phyloP scores from a whole-genome alignment of 2,888 invertebrate species.

The Argyra leucocephala region DNA sequence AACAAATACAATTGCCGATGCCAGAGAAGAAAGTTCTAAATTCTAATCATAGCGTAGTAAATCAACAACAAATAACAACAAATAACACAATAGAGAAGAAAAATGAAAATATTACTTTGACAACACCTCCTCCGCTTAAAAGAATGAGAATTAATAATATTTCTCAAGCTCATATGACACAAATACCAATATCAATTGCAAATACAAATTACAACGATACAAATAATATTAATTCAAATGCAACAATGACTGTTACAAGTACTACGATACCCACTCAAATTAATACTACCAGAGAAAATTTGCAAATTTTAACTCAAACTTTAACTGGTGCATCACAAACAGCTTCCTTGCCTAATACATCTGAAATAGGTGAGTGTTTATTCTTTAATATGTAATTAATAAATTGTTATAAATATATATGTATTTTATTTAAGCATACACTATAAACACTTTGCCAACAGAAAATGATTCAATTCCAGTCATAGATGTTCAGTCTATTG shows the following conservation, averaged over 20 bases:
- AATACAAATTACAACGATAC: neutral
- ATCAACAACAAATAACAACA: neutral
- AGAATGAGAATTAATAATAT: neutral
- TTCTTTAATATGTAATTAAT: neutral
- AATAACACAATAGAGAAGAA: neutral
- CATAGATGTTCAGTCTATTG: slow-evolving; percentile 23
- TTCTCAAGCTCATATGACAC: neutral
- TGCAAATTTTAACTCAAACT: neutral
- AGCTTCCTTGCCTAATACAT: neutral
- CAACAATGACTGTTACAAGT: neutral
- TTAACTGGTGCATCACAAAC: neutral
- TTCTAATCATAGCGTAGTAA: neutral
- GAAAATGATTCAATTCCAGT: neutral
- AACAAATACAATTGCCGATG: neutral
- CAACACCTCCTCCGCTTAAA: neutral
- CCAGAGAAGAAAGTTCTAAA: neutral
- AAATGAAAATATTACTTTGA: neutral
- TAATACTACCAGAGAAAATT: neutral
- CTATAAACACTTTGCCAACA: neutral
- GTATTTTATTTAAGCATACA: neutral
- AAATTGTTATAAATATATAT: neutral
- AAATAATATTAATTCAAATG: neutral
- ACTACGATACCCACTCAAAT: neutral
- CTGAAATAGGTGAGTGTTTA: neutral
- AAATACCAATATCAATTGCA: neutral